Percentiles rank a stretch among this genome's conserved stretches.
These are phyloP conservation scores for Callorhinus ursinus DNA, from an alignment of 2,113 vertebrate species.

Conservation along the genomic window DNA sequence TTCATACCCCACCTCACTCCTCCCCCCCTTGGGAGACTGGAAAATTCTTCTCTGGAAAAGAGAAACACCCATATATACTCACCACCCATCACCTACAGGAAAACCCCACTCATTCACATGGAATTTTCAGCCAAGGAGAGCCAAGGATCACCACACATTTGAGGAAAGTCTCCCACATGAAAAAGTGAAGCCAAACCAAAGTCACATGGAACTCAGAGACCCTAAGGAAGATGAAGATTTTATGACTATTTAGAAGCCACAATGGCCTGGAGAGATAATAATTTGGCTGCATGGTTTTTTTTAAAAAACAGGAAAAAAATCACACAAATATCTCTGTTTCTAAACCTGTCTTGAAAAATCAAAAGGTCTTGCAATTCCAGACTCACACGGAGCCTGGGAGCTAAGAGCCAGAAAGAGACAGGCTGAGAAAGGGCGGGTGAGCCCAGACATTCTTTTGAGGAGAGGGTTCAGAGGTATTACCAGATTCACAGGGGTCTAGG, in stretches of 20 bases:
- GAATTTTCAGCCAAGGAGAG: not conserved
- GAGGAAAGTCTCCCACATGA: not conserved
- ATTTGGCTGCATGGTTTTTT: not conserved
- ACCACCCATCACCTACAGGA: not conserved
- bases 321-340: not conserved
- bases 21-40: not conserved
- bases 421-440: not conserved
- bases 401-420: not conserved
- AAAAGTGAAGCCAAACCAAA: not conserved
- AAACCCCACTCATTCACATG: not conserved
- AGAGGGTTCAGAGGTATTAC: not conserved
- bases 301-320: not conserved
- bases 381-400: not conserved
- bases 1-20: not conserved
- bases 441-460: not conserved
- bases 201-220: not conserved
- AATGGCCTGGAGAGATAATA: not conserved
- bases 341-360: conserved; percentile 21
- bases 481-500: not conserved
- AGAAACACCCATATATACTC: not conserved
- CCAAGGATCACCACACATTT: not conserved
- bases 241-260: not conserved
- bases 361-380: not conserved
- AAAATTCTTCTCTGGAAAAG: not conserved
- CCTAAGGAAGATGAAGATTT: not conserved